Conservation (phyloP, 2,113 vertebrate species). For the Daboia siamensis region DNA sequence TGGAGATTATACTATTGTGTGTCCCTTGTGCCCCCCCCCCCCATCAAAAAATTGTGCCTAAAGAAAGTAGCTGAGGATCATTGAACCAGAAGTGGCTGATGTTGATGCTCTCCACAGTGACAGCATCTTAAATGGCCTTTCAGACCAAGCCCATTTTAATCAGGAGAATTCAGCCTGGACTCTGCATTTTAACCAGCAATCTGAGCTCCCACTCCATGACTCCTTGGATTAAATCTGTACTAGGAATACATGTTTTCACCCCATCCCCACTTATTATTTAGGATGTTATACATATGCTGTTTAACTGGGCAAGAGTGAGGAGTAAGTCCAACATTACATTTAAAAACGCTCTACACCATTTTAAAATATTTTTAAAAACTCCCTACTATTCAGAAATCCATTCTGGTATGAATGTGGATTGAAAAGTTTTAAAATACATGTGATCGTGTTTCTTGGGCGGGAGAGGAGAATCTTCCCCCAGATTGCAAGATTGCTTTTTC, state of each 20-base stretch:
- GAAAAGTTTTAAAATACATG: neutral
- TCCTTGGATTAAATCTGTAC: neutral
- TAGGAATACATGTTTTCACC: neutral
- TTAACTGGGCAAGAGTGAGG: too few species aligned
- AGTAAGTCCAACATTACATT: neutral
- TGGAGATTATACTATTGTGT: neutral
- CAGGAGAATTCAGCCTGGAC: neutral
- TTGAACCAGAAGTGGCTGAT: neutral
- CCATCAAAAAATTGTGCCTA: neutral
- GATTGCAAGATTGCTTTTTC: neutral
- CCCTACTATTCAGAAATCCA: neutral
- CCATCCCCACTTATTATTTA: neutral
- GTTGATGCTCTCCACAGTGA: neutral
- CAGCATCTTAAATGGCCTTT: neutral
- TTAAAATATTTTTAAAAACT: neutral
- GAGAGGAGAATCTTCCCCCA: neutral
- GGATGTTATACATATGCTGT: neutral
- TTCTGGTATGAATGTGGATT: neutral
- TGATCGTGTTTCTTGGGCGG: neutral
- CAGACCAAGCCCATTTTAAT: neutral
- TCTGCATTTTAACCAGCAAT: neutral
- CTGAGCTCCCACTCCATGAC: neutral
- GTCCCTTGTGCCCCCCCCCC: neutral
- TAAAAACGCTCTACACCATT: neutral
- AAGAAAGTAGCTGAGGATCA: neutral